Base-by-base conservation (phyloP, 2,888 invertebrate genomes). In the Diachrysia chrysitis region DNA sequence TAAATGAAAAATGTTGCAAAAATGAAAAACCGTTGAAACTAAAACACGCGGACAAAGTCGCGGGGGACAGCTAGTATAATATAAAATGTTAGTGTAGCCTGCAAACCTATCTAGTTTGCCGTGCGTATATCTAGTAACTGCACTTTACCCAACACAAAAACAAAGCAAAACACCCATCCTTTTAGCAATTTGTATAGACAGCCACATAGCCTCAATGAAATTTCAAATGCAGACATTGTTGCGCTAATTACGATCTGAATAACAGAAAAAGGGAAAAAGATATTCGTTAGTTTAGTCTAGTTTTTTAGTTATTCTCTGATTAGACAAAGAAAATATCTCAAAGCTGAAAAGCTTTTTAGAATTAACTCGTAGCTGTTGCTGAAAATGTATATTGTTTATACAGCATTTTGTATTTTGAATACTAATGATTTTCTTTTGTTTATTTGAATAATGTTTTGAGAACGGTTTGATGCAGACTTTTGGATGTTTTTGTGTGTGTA, bases 321-420 rank as follows among this genome's bases (percentile, higher is more conserved):
- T 79, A 78, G 68, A 81, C 69, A 78, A 79, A 79, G 82, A 74
- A 68, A 53, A 57, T 69, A 70, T 79, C 76, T 58, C 69, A 71
- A 70, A 69, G 72, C 57, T 69, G 81, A 68, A 60, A 14, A 14
- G 46, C 46, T 72, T 63, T 66, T 69, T 62, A 59, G 32, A 55
- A 59, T 70, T 66, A 48, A 19, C 29, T 48, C 37, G 51, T 64
- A 55, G 17, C 60, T 54, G 60, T n/a, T 51, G 25, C 19, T 10
- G 19, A 14, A 70, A 58, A 59, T 53, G 58, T 23, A 54, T 1
- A 21, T 14, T 53, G 58, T 23, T 51, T 1, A 21, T 14, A 1
- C 14, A 25, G 23, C n/a, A n/a, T 37, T 32, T 58, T 69, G 19
- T 56, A 14, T 0, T 61, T 66, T 46, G 5, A n/a, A 5, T 48